A percentile compares a stretch with the other conserved stretches of the same genome.
Evolutionary conservation across 2,888 invertebrate genomes (phyloP).

Genomic region (Athalia circularis): DNA sequence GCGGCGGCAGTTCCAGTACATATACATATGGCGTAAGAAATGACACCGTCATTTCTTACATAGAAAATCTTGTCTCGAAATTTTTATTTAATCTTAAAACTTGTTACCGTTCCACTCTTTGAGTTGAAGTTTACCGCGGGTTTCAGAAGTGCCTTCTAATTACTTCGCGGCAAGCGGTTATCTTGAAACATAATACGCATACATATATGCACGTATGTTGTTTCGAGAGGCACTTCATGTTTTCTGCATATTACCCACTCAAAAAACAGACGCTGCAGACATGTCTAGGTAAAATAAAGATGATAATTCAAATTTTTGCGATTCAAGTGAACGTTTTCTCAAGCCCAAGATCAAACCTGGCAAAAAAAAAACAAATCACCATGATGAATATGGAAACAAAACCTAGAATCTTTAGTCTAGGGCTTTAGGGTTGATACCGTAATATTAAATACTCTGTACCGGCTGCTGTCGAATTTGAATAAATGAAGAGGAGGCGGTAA

Average conservation of each 20-base stretch:
- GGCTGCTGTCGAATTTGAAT: too few relatives aligned
- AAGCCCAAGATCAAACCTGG: too few relatives aligned
- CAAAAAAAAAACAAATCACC: too few relatives aligned
- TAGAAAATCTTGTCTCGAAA: background rate
- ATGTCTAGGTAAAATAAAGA: too few relatives aligned
- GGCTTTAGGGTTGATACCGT: too few relatives aligned
- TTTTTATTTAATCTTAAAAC: background rate
- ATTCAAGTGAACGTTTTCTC: too few relatives aligned
- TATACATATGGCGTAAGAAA: background rate
- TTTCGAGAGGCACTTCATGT: background rate
- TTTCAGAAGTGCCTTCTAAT: background rate
- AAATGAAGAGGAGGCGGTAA: too few relatives aligned
- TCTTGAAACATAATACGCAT: background rate
- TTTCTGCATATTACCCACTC: background rate
- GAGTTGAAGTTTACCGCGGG: background rate
- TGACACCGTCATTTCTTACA: conserved; percentile 21
- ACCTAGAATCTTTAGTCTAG: too few relatives aligned
- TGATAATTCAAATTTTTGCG: too few relatives aligned
- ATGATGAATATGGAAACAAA: too few relatives aligned
- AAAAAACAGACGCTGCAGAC: background rate
- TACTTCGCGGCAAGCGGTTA: background rate
- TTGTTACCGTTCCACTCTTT: background rate
- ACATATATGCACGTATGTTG: background rate
- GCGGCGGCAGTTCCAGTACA: background rate
- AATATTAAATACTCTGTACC: too few relatives aligned